These are phyloP conservation scores for Nyctibius bracteatus DNA, from an alignment of 2,113 vertebrate species.

Conservation along the genomic window DNA sequence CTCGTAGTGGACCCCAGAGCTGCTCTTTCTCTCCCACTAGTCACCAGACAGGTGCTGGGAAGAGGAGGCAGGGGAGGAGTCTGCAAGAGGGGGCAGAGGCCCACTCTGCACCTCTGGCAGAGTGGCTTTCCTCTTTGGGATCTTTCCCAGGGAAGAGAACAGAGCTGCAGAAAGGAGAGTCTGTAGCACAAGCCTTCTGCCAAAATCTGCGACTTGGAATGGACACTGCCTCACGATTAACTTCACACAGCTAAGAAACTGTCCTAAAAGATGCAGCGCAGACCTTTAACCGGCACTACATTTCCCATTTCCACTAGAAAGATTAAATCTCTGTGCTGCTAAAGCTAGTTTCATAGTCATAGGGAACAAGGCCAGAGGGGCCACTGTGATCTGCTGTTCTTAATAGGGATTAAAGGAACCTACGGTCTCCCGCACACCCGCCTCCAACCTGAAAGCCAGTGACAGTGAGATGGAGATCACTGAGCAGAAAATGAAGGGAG, in stretches of 20 bases:
- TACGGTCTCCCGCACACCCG: not conserved
- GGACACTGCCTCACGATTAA: constrained; percentile 9
- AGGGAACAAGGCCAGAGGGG: constrained; percentile 55
- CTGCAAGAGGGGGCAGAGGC: not conserved
- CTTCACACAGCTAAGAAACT: constrained; percentile 18
- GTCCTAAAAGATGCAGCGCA: constrained; percentile 7
- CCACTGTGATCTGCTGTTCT: constrained; percentile 56
- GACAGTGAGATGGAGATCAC: constrained; percentile 1
- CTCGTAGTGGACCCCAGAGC: not conserved
- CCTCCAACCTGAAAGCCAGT: not conserved
- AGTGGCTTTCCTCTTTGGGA: not conserved
- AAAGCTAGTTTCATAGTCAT: constrained; percentile 54
- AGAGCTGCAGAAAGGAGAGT: not conserved
- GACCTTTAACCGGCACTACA: constrained; percentile 25
- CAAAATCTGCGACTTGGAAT: not conserved
- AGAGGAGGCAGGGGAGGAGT: not conserved
- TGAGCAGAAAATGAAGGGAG: constrained; percentile 37
- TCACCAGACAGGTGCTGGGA: not conserved
- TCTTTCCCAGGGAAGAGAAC: not conserved
- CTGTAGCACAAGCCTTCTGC: not conserved
- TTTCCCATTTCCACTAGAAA: constrained; percentile 63
- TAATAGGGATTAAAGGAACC: constrained; percentile 57
- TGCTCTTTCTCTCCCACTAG: not conserved
- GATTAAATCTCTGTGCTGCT: constrained; percentile 47
- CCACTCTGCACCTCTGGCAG: not conserved